Base-by-base conservation (phyloP, 37 sponge, comb jelly and placozoan species). In the Beroe forskalii region DNA sequence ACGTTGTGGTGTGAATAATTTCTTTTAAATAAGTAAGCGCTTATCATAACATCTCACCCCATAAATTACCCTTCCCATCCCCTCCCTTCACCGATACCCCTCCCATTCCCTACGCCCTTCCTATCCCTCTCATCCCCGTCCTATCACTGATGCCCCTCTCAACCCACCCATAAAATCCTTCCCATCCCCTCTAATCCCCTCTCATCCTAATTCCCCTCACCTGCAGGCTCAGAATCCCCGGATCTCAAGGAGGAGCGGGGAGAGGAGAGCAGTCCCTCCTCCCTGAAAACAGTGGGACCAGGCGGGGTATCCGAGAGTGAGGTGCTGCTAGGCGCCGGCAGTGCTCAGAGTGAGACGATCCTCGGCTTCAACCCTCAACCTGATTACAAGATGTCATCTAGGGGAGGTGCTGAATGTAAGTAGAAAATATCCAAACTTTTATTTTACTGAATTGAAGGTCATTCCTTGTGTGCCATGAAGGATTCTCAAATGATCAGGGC, bases 361-460 rank as follows among this genome's bases (percentile, higher is more conserved):
- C 72, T 69, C 37, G 72, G 72, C 37, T 69, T 69, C 38, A 69
- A 69, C 72, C 72, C 72, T 3, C 72, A 27, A 6, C 20, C 72
- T 37, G 38, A 35, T 17, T 69, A 69, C 38, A 69, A 32, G 39
- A 69, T 69, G 72, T 35, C 72, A 14, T 33, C 35, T n/a, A 8
- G 72, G 72, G 8, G 72, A 69, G 17, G 72, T 69, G 1, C 72
- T 69, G 37, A 69, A 35, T 32, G 72, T 69, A 17, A 69, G 72
- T 69, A 12, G n/a, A n/a, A n/a, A n/a, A n/a, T n/a, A n/a, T n/a
- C n/a, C n/a, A n/a, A n/a, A n/a, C n/a, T n/a, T n/a, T n/a, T n/a
- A n/a, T n/a, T n/a, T n/a, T n/a, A n/a, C n/a, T n/a, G n/a, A n/a
- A n/a, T n/a, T n/a, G n/a, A n/a, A n/a, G n/a, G n/a, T n/a, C n/a